A percentile compares a stretch with the other conserved stretches of the same genome.
These are phyloP conservation scores for Trachelus stipa DNA, from an alignment of 2,888 invertebrate species.

Conservation along the genomic window DNA sequence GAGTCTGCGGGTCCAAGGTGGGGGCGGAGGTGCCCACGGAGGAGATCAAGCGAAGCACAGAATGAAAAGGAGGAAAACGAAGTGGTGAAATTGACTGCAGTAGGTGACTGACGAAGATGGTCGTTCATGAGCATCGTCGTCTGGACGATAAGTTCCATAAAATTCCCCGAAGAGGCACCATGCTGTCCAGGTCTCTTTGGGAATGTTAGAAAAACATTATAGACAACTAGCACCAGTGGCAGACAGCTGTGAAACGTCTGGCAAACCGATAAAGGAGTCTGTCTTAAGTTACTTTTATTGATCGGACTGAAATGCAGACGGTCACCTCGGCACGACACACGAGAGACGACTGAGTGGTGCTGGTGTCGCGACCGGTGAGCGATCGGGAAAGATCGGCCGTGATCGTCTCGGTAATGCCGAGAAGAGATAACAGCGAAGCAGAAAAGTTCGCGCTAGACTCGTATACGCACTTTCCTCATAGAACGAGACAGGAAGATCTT, in stretches of 20 bases:
- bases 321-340: not conserved
- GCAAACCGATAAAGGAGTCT: not conserved
- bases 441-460: not conserved
- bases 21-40: not conserved
- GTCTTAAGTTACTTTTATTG: not conserved
- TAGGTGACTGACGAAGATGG: not conserved
- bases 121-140: not conserved
- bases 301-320: not conserved
- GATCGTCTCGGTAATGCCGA: not conserved
- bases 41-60: not conserved
- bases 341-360: not conserved
- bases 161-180: not conserved
- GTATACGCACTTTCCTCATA: not conserved
- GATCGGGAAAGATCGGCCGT: not conserved
- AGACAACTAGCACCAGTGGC: not conserved
- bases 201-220: not conserved
- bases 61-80: conserved; percentile 5
- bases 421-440: not conserved
- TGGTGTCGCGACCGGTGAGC: not conserved
- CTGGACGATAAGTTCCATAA: not conserved
- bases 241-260: not conserved
- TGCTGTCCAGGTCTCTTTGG: not conserved
- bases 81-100: not conserved
- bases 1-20: not conserved
- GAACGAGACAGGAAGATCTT: not conserved